Conservation (phyloP, 2,113 vertebrate genomes). For the Columba janthina region DNA sequence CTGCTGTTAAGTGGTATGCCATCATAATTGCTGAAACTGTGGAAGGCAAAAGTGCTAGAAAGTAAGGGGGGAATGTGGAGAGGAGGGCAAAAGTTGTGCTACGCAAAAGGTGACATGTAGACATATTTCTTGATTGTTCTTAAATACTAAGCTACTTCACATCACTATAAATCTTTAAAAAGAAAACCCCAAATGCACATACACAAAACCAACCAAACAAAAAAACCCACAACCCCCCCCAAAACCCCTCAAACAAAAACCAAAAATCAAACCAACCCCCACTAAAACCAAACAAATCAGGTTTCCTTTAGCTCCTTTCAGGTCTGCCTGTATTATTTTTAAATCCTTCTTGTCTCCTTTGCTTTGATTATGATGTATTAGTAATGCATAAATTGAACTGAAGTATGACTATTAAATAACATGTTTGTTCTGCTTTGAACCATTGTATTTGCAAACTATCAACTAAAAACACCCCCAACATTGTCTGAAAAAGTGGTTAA, state of each 20-base stretch:
- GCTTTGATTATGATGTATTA: neutral
- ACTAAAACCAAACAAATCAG: neutral
- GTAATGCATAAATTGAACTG: neutral
- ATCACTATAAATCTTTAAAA: neutral
- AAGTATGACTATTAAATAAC: neutral
- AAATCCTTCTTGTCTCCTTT: neutral
- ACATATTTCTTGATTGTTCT: neutral
- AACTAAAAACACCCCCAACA: neutral
- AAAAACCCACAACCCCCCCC: neutral
- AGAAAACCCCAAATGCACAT: neutral
- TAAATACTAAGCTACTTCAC: neutral
- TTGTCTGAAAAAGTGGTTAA: neutral
- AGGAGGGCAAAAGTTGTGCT: neutral
- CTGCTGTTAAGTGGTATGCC: neutral
- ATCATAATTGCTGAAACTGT: neutral
- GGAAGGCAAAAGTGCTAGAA: neutral
- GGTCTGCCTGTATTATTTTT: neutral
- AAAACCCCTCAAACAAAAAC: neutral
- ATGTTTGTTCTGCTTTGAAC: neutral
- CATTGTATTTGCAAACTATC: neutral
- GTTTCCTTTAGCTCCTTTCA: neutral
- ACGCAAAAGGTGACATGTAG: neutral
- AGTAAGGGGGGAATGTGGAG: rapidly evolving
- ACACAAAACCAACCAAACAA: neutral
- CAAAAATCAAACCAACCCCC: neutral